Evolutionary conservation across 2,113 vertebrate genomes (phyloP).

Genomic region (Piaya cayana): DNA sequence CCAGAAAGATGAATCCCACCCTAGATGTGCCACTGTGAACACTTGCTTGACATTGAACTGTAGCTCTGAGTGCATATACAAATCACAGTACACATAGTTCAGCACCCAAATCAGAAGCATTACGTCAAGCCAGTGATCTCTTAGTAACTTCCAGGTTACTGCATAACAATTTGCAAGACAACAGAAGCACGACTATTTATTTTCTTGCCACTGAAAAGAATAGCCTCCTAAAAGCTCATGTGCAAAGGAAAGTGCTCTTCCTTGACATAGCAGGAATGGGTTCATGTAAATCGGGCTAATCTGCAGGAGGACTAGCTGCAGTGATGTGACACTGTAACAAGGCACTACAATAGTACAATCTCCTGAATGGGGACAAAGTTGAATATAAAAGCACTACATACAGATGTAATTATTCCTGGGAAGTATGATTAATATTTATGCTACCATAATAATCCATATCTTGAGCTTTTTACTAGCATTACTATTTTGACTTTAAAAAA

Average conservation of each 20-base stretch:
- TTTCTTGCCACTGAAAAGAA: background rate
- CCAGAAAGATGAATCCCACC: background rate
- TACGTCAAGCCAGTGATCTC: background rate
- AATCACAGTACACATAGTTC: background rate
- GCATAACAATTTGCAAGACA: background rate
- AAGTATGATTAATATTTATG: background rate
- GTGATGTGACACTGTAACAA: background rate
- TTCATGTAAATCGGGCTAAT: background rate
- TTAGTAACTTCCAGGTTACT: background rate
- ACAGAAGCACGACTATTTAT: background rate
- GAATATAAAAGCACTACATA: background rate
- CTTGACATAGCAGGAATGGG: fast-evolving
- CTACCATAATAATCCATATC: background rate
- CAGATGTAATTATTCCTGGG: background rate
- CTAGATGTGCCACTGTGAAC: background rate
- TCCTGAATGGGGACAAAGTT: background rate
- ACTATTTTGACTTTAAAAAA: background rate
- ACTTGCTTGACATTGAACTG: background rate
- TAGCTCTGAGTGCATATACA: background rate
- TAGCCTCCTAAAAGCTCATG: background rate
- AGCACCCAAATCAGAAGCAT: background rate
- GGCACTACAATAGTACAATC: background rate
- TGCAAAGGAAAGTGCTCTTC: background rate
- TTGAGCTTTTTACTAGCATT: background rate
- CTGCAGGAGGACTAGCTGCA: background rate